These are phyloP conservation scores for Hirudinaria manillensis DNA, from an alignment of 2,888 invertebrate genomes.

Conservation along the genomic window DNA sequence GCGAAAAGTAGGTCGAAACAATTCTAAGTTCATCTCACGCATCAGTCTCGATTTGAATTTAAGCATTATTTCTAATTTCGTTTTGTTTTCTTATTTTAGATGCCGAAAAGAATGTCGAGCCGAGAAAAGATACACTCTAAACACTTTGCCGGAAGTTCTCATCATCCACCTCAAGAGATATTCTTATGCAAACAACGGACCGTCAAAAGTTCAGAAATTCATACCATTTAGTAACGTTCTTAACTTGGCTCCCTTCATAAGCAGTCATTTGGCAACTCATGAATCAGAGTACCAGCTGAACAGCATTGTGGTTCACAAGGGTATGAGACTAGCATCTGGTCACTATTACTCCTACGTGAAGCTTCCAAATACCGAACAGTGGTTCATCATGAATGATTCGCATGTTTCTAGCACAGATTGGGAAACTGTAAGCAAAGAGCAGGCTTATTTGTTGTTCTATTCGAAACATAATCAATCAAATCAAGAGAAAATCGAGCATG, in stretches of 20 bases:
- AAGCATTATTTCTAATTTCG: no score
- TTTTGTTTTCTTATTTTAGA: neutral
- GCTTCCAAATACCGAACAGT: neutral
- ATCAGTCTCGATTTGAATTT: no score
- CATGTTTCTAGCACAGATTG: slow-evolving; percentile 14
- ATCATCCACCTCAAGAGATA: slow-evolving; percentile 24
- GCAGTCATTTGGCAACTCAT: neutral
- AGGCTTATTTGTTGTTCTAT: slow-evolving; percentile 27
- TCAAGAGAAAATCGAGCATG: no score
- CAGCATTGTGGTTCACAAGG: slow-evolving; percentile 15
- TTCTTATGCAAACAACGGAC: neutral
- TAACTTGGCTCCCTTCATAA: slow-evolving; percentile 13
- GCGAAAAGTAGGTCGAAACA: neutral
- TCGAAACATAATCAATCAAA: neutral
- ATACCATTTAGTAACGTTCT: neutral
- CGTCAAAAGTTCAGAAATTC: neutral
- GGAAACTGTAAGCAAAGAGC: neutral
- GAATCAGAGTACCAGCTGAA: neutral
- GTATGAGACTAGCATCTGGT: slow-evolving; percentile 18
- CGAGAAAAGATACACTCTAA: slow-evolving; percentile 5
- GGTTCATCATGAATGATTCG: slow-evolving; percentile 16
- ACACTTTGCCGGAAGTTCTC: slow-evolving; percentile 8
- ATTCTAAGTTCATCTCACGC: neutral
- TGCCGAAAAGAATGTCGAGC: slow-evolving; percentile 16
- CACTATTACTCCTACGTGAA: slow-evolving; percentile 17